Evolutionary conservation across 2,113 vertebrate genomes (phyloP), one percentile per base, ranked within the genome.

Genomic region (Microcebus murinus): DNA sequence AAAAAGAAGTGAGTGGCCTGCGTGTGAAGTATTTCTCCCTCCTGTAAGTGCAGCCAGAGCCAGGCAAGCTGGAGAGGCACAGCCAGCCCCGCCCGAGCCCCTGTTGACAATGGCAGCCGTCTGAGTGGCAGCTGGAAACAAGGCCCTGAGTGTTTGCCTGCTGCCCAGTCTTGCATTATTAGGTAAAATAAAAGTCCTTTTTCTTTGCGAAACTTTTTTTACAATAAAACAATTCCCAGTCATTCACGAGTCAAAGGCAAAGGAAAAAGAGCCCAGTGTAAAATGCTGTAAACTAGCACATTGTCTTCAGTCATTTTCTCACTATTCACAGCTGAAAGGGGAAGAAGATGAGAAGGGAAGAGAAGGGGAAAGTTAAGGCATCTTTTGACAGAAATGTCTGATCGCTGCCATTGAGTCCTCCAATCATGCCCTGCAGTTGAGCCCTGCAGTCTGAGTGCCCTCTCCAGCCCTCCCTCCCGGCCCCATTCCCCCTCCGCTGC

Each of bases 111-210:
- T 95, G 91, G 96, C 92, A 80, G 74, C 2, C 2, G 5, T 91
- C 1, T 74, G 29, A 99, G 98, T 98, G 98, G 98, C 98, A 98
- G 98, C 98, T 96, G 98, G 98, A 98, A 99, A 99, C 99, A 99
- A 99, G 99, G 98, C 98, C 34, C 98, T 98, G 98, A 98, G 99
- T 99, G 99, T 99, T 99, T 98, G 98, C 97, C 97, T 76, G 91
- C 97, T 98, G 97, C 97, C 96, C 94, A 95, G 98, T 98, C 98
- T 98, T 98, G 98, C 98, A 98, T 98, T 98, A 98, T 98, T 98
- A 94, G 96, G 97, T 98, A 98, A 98, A 98, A 99, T 98, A 98
- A 99, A 99, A 99, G 98, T 98, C 98, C 98, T 98, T 98, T 98
- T 98, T 98, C 96, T 98, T 95, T 96, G 97, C 97, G 98, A 98